Evolutionary conservation across 2,888 invertebrate species (phyloP).

Genomic region (Nesidiocoris tenuis): DNA sequence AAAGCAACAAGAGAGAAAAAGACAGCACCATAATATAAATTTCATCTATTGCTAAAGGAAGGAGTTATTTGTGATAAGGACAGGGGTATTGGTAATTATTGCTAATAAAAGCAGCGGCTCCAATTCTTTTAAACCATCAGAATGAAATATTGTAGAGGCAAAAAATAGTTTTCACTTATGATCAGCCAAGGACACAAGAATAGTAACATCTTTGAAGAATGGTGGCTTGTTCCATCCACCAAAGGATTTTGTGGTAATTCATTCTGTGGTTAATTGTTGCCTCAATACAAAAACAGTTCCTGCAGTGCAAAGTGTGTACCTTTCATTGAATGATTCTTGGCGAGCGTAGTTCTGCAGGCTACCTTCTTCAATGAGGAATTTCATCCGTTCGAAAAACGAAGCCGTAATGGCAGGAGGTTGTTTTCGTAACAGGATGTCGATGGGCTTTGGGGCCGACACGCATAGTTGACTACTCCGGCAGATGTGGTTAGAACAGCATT

Average conservation of each 20-base stretch:
- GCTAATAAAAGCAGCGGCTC: too few relatives aligned
- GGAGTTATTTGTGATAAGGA: not conserved
- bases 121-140: not conserved
- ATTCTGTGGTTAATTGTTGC: not conserved
- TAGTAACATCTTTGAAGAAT: too few relatives aligned
- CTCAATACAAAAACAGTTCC: not conserved
- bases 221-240: too few relatives aligned
- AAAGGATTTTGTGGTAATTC: not conserved
- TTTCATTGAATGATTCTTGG: conserved; percentile 94
- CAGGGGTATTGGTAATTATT: not conserved
- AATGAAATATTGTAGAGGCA: too few relatives aligned
- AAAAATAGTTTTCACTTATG: too few relatives aligned
- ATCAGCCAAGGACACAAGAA: too few relatives aligned
- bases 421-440: conserved; percentile 90
- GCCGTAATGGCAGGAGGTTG: conserved; percentile 96
- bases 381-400: conserved; percentile 97
- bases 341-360: conserved; percentile 97
- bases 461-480: conserved; percentile 88
- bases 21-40: conserved; percentile 17
- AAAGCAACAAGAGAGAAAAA: conserved; percentile 60
- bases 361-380: conserved; percentile 96
- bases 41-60: not conserved
- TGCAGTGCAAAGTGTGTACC: conserved; percentile 61
- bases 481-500: conserved; percentile 83
- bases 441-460: conserved; percentile 91